Evolutionary conservation across 2,888 invertebrate genomes (phyloP).

Genomic region (Oeneis ivallda): DNA sequence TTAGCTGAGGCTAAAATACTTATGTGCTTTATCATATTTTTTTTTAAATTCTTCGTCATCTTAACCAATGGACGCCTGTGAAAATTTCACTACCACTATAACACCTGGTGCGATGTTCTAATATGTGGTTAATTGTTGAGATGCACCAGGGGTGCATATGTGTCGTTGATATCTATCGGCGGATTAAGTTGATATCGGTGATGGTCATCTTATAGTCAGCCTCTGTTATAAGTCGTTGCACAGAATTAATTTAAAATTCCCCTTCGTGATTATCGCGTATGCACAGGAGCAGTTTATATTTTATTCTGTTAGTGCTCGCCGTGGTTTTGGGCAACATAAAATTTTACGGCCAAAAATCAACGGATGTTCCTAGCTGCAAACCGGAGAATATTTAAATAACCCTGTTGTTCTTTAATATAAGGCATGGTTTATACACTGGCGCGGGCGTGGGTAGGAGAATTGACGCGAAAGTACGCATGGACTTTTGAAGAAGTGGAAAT

Average conservation of each 20-base stretch:
- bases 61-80: too few relatives aligned
- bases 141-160: too few relatives aligned
- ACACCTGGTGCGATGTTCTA: too few relatives aligned
- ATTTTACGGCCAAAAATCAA: constrained; percentile 19
- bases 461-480: background rate
- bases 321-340: background rate
- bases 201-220: too few relatives aligned
- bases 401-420: background rate
- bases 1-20: too few relatives aligned
- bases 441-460: background rate
- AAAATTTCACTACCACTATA: too few relatives aligned
- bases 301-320: constrained; percentile 3
- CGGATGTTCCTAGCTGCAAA: constrained; percentile 14
- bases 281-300: constrained; percentile 7
- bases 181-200: too few relatives aligned
- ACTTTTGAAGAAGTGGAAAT: background rate
- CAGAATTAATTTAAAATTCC: constrained; percentile 5
- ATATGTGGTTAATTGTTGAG: too few relatives aligned
- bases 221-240: too few relatives aligned
- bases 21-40: too few relatives aligned
- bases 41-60: too few relatives aligned
- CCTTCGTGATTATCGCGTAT: background rate
- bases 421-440: background rate
- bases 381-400: background rate
- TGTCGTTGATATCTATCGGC: too few relatives aligned